These are phyloP conservation scores for Bolinopsis microptera DNA, from an alignment of 37 sponge, comb jelly and placozoan species.

Conservation along the genomic window DNA sequence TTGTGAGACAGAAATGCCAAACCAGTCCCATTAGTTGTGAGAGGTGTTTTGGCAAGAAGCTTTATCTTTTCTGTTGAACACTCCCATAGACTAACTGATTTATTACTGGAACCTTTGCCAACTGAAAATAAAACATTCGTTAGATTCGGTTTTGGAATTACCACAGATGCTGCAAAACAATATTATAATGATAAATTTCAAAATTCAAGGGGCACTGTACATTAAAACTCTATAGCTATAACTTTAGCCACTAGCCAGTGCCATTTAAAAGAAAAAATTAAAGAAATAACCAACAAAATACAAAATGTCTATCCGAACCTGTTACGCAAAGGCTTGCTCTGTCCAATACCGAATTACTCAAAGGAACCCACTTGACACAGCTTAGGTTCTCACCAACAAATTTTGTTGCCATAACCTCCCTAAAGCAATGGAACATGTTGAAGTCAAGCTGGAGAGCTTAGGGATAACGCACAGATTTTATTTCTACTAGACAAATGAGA, in stretches of 20 bases:
- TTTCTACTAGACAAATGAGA: too few species aligned
- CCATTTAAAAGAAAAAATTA: background rate
- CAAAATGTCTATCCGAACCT: too few species aligned
- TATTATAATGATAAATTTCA: background rate
- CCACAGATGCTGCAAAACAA: background rate
- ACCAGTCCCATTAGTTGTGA: background rate
- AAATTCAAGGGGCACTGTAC: background rate
- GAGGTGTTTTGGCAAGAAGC: background rate
- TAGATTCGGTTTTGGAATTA: background rate
- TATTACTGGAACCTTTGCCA: background rate
- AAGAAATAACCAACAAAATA: too few species aligned
- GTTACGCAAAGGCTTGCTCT: background rate
- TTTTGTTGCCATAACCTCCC: constrained; percentile 7
- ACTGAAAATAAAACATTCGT: background rate
- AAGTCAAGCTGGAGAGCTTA: too few species aligned
- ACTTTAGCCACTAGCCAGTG: background rate
- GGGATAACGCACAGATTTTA: too few species aligned
- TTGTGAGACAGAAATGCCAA: background rate
- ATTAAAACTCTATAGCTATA: background rate
- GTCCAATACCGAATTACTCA: background rate
- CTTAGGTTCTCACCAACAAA: constrained; percentile 35
- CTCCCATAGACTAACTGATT: constrained; percentile 34
- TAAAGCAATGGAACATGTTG: too few species aligned
- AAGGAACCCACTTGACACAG: constrained; percentile 52
- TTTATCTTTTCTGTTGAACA: constrained; percentile 45